Percentiles rank a stretch among this genome's conserved stretches.
phyloP scores from a whole-genome alignment of 2,113 vertebrate species.

The Clinocottus analis region DNA sequence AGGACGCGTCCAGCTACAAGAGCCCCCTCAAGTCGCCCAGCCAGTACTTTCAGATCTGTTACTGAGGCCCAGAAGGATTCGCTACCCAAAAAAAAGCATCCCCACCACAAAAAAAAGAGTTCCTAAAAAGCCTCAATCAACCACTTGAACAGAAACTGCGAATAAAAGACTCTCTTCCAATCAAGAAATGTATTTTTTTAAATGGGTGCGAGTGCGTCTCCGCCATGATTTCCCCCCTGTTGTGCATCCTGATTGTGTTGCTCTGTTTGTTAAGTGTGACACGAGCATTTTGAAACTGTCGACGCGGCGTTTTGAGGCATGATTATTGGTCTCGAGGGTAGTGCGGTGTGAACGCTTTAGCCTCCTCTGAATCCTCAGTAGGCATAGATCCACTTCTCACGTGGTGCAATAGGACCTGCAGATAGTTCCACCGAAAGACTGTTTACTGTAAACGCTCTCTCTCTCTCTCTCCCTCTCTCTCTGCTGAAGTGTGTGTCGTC shows the following conservation, averaged over 20 bases:
- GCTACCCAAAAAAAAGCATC: background rate
- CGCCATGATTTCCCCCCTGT: background rate
- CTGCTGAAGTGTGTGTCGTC: background rate
- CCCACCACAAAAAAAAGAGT: conserved; percentile 1
- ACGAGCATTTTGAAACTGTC: background rate
- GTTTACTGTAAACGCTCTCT: conserved; percentile 14
- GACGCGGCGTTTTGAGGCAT: background rate
- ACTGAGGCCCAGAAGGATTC: conserved; percentile 57
- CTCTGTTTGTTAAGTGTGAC: background rate
- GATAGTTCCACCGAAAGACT: conserved; percentile 20
- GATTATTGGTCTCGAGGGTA: conserved; percentile 6
- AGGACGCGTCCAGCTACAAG: conserved; percentile 82
- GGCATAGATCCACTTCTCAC: conserved; percentile 2
- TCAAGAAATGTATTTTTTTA: conserved; percentile 1
- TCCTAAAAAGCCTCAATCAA: background rate
- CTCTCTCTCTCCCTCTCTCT: background rate
- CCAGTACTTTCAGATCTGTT: conserved; percentile 88
- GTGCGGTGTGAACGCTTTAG: conserved; percentile 18
- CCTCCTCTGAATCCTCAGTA: conserved; percentile 19
- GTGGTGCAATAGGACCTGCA: conserved; percentile 4
- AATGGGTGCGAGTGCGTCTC: background rate
- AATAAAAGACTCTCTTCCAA: background rate
- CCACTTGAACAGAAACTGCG: background rate
- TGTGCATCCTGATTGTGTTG: background rate
- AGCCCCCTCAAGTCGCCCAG: conserved; percentile 85